Conservation (phyloP, 2,113 vertebrate genomes). For the Furnarius figulus region DNA sequence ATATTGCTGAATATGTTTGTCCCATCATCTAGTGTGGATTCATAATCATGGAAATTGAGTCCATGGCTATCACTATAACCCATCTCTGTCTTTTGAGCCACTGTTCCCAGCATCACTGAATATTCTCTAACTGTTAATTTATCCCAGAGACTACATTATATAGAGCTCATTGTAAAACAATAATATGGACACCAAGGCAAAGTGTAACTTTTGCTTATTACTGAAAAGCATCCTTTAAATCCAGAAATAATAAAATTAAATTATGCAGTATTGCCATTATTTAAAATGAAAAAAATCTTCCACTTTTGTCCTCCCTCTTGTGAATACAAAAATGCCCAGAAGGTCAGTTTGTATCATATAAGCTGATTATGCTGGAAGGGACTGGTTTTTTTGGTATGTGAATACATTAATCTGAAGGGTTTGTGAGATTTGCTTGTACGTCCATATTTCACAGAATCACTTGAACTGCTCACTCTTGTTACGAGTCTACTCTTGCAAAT, state of each 20-base stretch:
- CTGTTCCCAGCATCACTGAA: background rate
- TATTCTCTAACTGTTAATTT: background rate
- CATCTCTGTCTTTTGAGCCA: background rate
- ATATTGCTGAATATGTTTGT: background rate
- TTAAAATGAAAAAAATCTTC: background rate
- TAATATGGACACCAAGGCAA: background rate
- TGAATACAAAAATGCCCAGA: background rate
- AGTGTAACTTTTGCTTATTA: background rate
- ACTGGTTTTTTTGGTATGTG: background rate
- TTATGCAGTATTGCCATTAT: background rate
- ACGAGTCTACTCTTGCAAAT: background rate
- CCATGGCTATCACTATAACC: background rate
- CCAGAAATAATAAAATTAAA: background rate
- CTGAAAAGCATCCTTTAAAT: background rate
- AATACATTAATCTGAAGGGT: background rate
- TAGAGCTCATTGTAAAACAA: background rate
- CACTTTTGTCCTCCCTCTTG: background rate
- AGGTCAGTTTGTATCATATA: background rate
- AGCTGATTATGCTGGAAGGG: background rate
- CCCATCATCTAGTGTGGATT: background rate
- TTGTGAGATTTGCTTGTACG: background rate
- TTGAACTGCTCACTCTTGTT: background rate
- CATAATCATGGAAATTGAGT: background rate
- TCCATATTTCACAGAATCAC: background rate
- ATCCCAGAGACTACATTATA: background rate